Base-by-base conservation (phyloP, 2,113 vertebrate genomes). In the Caretta caretta region DNA sequence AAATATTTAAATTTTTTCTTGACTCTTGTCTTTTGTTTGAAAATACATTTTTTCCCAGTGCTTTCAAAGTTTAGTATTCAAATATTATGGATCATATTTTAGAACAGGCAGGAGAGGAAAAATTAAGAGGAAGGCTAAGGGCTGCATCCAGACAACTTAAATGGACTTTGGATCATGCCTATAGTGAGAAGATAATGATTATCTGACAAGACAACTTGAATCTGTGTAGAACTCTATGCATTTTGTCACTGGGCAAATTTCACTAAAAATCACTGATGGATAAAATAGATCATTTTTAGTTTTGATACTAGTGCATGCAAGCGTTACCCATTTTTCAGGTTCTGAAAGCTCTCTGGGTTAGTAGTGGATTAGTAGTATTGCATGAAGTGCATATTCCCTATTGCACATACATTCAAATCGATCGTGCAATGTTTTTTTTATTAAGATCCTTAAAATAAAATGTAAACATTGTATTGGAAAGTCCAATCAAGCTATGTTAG, bases 301-400 rank as follows among this genome's bases (percentile, higher is more conserved):
- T 16, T 88, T 1, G 1, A 4, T 51, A 54, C 35, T 76, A 62
- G 49, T 84, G 16, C 16, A 0, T 8, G 16, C 1, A 0, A 84
- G 75, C n/a, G 13, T 53, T 84, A 51, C 5, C 31, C 1, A 3
- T 51, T 42, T 69, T 82, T 35, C 38, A 20, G 54, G 35, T 88
- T 24, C 54, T 20, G 24, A 65, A 75, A 62, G 49, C 4, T 65
- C 88, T 87, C 48, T 84, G 48, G 19, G 35, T 72, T 72, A 72
- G 17, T 22, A 54, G 20, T 54, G 56, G 56, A 8, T 27, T 57
- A 57, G 10, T 42, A 75, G 38, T 42, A 42, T 75, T 75, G 69
- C 20, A 42, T 42, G 38, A 75, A 75, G 22, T 75, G 20, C n/a
- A 75, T 75, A 19, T 42, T 75, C 38, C 22, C 22, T 75, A 11